These are phyloP conservation scores for Boleophthalmus pectinirostris DNA, from an alignment of 2,113 vertebrate genomes.

Conservation along the genomic window DNA sequence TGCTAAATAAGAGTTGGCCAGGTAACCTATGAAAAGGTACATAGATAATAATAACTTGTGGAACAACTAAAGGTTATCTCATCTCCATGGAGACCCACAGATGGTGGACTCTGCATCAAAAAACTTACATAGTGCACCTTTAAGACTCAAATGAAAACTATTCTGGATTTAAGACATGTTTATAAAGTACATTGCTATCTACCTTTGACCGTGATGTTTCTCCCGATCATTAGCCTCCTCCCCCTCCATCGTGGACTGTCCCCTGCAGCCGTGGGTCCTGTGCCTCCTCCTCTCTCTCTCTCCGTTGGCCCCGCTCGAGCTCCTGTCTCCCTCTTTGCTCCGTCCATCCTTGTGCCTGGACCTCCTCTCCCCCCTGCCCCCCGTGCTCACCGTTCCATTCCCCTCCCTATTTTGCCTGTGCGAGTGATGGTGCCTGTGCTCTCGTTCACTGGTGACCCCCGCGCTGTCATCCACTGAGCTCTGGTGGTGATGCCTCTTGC, in stretches of 20 bases:
- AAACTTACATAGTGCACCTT: neutral
- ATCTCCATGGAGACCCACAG: too few relatives aligned
- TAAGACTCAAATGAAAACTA: neutral
- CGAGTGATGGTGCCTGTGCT: conserved; percentile 82
- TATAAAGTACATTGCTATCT: conserved; percentile 3
- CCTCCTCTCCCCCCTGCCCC: conserved; percentile 73
- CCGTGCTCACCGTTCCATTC: conserved; percentile 70
- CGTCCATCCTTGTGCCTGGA: conserved; percentile 80
- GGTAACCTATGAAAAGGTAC: too few relatives aligned
- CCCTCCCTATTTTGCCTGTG: conserved; percentile 81
- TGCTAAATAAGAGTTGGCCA: too few relatives aligned
- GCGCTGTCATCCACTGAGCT: conserved; percentile 81
- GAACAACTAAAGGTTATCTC: too few relatives aligned
- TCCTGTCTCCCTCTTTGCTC: conserved; percentile 74
- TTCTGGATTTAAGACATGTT: too few relatives aligned
- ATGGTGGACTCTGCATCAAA: neutral
- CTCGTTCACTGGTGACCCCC: conserved; percentile 70
- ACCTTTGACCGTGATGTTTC: conserved; percentile 75
- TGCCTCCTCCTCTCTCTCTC: conserved; percentile 85
- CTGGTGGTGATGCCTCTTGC: conserved; percentile 82
- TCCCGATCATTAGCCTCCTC: conserved; percentile 76
- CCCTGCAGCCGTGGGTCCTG: conserved; percentile 74
- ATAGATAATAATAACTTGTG: too few relatives aligned
- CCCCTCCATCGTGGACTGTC: conserved; percentile 65
- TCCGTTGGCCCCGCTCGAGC: conserved; percentile 58